A percentile compares a stretch with the other conserved stretches of the same genome.
Conservation (phyloP, 2,113 vertebrate species). For the Trogon melanurus region DNA sequence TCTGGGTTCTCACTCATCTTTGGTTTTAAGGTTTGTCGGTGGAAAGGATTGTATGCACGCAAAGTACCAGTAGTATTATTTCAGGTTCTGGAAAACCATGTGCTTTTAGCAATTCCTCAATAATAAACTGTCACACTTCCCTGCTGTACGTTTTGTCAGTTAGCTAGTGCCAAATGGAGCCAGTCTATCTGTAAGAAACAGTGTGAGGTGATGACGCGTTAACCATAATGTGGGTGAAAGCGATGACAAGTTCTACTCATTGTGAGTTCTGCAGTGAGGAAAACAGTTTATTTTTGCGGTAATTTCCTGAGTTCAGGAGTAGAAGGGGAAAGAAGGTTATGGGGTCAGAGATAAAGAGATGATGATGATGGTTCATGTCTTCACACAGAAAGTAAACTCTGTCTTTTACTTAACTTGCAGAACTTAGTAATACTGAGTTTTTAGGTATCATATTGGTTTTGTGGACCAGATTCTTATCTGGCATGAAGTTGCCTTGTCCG, state of each 20-base stretch:
- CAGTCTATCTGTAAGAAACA: background rate
- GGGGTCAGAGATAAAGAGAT: background rate
- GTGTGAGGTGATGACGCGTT: background rate
- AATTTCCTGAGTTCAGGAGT: background rate
- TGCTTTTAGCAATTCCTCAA: background rate
- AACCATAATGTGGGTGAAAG: background rate
- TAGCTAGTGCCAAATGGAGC: background rate
- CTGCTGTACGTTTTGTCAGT: background rate
- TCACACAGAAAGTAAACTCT: background rate
- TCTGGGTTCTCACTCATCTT: background rate
- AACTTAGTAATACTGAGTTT: background rate
- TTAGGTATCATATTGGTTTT: fast-evolving
- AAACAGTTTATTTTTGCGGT: background rate
- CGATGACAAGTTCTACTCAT: background rate
- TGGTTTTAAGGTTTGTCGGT: background rate
- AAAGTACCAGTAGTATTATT: background rate
- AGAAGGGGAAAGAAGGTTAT: background rate
- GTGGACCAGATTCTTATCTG: background rate
- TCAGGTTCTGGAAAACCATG: background rate
- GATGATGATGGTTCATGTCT: background rate
- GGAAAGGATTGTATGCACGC: fast-evolving
- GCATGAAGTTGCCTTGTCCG: background rate
- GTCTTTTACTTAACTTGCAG: background rate
- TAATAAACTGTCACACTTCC: background rate
- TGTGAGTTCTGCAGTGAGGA: fast-evolving